These are phyloP conservation scores for Rhinoptilus africanus DNA, from an alignment of 2,113 vertebrate species.

Conservation along the genomic window DNA sequence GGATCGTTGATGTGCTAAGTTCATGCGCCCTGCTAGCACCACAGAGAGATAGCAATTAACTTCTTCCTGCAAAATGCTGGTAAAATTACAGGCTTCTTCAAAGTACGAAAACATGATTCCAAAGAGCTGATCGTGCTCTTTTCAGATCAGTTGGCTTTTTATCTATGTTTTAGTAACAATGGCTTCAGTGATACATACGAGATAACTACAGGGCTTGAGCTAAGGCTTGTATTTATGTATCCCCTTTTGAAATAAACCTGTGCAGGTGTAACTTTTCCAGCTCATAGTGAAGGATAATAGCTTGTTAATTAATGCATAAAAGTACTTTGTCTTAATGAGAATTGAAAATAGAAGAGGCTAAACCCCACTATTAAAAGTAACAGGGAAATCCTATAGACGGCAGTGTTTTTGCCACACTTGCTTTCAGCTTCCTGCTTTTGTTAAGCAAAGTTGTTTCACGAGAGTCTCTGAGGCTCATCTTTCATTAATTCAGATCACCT, in stretches of 20 bases:
- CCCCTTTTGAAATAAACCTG: background rate
- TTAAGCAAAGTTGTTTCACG: background rate
- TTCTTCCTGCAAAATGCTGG: background rate
- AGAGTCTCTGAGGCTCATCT: background rate
- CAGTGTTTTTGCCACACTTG: background rate
- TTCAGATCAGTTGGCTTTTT: background rate
- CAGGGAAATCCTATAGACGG: background rate
- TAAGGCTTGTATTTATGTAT: background rate
- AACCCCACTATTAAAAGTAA: background rate
- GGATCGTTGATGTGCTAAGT: background rate
- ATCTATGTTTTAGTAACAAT: background rate
- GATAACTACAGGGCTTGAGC: background rate
- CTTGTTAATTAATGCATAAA: background rate
- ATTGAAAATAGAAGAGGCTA: background rate
- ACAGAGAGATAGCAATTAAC: background rate
- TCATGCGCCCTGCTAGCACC: background rate
- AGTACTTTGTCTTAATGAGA: background rate
- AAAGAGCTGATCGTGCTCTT: background rate
- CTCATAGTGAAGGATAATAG: background rate
- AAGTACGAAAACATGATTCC: background rate
- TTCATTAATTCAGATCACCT: background rate
- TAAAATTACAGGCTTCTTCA: background rate
- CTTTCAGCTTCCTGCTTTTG: constrained; percentile 14
- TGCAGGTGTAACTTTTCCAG: background rate
- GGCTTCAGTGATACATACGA: background rate